Evolutionary conservation across 2,888 invertebrate species (phyloP).

Genomic region (Busseola fusca): DNA sequence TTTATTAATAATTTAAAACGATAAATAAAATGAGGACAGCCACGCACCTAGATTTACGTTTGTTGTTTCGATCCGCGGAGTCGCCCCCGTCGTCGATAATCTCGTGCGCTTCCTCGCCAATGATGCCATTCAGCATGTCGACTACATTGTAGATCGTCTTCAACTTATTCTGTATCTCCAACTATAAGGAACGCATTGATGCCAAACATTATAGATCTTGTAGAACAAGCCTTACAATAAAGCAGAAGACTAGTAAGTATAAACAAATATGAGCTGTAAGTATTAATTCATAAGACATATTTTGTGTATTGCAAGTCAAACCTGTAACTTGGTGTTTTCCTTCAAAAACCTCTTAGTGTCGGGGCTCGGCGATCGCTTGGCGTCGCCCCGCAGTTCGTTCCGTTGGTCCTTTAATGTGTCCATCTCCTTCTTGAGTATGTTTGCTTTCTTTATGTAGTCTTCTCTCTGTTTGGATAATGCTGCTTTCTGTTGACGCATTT

Average conservation of each 20-base stretch:
- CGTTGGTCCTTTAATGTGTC: constrained; percentile 94
- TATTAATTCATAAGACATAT: constrained; percentile 38
- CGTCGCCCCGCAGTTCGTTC: constrained; percentile 92
- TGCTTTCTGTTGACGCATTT: constrained; percentile 94
- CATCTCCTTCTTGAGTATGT: constrained; percentile 93
- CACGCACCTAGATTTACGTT: constrained; percentile 85
- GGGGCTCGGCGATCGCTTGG: constrained; percentile 91
- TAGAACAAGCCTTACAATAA: constrained; percentile 51
- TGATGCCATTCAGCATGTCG: constrained; percentile 95
- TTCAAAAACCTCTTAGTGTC: constrained; percentile 94
- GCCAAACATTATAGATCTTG: constrained; percentile 51
- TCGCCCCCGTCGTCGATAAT: constrained; percentile 68
- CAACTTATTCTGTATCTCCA: constrained; percentile 93
- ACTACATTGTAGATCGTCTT: constrained; percentile 96
- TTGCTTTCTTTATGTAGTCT: constrained; percentile 93
- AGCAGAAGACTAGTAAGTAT: constrained; percentile 47
- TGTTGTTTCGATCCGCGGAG: constrained; percentile 71
- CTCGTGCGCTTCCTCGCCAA: constrained; percentile 91
- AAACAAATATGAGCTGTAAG: constrained; percentile 51
- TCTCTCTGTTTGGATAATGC: constrained; percentile 94
- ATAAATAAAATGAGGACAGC: constrained; percentile 25
- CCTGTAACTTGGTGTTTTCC: constrained; percentile 96
- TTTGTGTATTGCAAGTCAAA: constrained; percentile 77
- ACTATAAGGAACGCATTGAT: constrained; percentile 81
- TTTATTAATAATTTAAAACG: constrained; percentile 24